phyloP scores from a whole-genome alignment of 2,888 invertebrate species.

The Xestoiulus laeticollis region DNA sequence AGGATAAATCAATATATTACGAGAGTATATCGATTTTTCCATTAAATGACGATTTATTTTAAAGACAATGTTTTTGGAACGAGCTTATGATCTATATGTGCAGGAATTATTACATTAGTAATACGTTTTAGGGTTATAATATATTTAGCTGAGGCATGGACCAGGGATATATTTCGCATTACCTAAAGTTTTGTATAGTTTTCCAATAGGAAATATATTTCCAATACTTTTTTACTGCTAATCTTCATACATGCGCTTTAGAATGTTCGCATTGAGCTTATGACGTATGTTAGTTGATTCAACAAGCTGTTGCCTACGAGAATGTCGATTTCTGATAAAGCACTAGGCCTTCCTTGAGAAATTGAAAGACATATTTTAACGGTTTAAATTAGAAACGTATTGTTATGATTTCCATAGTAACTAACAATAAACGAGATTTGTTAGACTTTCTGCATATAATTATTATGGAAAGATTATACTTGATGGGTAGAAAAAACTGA shows the following conservation, averaged over 20 bases:
- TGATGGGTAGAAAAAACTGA: too few species aligned
- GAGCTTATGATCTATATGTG: not conserved
- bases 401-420: not conserved
- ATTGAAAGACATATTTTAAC: not conserved
- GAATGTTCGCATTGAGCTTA: not conserved
- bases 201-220: not conserved
- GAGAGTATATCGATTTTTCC: not conserved
- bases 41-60: not conserved
- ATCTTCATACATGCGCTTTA: not conserved
- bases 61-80: not conserved
- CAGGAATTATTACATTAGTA: too few species aligned
- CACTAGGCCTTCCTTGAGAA: not conserved
- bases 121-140: too few species aligned
- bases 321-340: slow-evolving; percentile 1
- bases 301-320: slow-evolving; percentile 1
- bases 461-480: too few species aligned
- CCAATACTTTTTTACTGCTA: not conserved
- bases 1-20: not conserved
- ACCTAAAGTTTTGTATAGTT: not conserved
- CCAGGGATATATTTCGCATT: too few species aligned
- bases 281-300: not conserved
- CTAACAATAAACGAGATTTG: not conserved
- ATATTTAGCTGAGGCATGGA: too few species aligned
- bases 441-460: too few species aligned
- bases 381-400: not conserved